phyloP scores from a whole-genome alignment of 2,797 vertebrate species.

The Acanthurus tractus region DNA sequence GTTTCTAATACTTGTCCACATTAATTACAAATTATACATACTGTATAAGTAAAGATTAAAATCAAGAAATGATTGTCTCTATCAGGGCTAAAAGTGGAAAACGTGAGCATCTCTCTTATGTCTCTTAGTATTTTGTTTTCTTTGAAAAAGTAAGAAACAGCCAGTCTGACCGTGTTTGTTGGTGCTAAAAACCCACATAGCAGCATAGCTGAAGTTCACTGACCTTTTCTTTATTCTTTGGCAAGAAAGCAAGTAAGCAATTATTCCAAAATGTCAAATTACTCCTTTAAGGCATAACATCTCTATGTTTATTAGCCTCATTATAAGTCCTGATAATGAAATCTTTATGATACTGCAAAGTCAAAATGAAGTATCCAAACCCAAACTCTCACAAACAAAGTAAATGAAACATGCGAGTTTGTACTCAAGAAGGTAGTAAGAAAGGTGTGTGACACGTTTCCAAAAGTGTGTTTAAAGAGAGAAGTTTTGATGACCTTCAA shows the following conservation, averaged over 20 bases:
- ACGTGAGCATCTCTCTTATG: too few species aligned
- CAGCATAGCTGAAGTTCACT: neutral
- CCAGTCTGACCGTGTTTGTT: neutral
- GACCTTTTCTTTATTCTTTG: neutral
- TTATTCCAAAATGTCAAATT: neutral
- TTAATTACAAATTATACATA: too few species aligned
- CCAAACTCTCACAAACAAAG: neutral
- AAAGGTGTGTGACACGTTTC: neutral
- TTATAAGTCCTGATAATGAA: neutral
- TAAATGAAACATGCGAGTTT: neutral
- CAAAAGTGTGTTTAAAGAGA: slow-evolving; percentile 13
- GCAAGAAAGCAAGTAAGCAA: neutral
- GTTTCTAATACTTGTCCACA: too few species aligned
- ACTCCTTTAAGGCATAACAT: neutral
- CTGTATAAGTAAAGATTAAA: too few species aligned
- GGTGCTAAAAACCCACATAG: neutral
- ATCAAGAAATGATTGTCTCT: too few species aligned
- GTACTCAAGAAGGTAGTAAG: neutral
- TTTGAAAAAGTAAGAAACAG: neutral
- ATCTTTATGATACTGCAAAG: neutral
- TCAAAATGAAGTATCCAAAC: neutral
- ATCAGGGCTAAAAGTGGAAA: too few species aligned
- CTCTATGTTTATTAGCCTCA: neutral
- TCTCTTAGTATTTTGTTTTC: too few species aligned
- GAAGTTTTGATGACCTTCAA: slow-evolving; percentile 17